phyloP scores from a whole-genome alignment of 2,113 vertebrate genomes.

The Tenrec ecaudatus region DNA sequence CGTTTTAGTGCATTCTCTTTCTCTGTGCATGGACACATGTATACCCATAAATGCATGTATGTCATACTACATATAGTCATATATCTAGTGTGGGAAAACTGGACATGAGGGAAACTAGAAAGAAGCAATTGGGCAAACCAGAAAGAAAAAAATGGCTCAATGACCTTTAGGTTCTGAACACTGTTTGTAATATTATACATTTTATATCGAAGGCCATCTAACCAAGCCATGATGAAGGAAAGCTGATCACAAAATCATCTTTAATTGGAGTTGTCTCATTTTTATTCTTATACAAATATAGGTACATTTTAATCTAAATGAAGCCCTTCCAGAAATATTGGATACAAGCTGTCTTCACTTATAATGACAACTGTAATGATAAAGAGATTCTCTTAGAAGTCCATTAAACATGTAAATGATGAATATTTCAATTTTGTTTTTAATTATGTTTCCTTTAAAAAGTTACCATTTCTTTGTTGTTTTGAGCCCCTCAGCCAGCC shows the following conservation, averaged over 20 bases:
- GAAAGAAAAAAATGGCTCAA: slow-evolving; percentile 8
- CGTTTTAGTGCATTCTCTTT: too few species aligned
- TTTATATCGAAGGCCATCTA: not conserved
- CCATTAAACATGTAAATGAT: not conserved
- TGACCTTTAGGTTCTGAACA: slow-evolving; percentile 37
- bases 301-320: slow-evolving; percentile 4
- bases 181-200: slow-evolving; percentile 17
- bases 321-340: not conserved
- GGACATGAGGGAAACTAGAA: slow-evolving; percentile 42
- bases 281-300: not conserved
- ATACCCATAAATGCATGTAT: not conserved
- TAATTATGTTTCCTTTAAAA: slow-evolving; percentile 53
- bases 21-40: not conserved
- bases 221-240: not conserved
- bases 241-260: not conserved
- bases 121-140: slow-evolving; percentile 10
- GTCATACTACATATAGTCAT: not conserved
- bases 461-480: not conserved
- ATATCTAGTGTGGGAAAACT: slow-evolving; percentile 25
- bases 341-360: not conserved
- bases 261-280: not conserved
- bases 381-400: slow-evolving; percentile 49
- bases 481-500: not conserved
- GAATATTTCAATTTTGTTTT: slow-evolving; percentile 6
- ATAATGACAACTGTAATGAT: not conserved